Percentiles rank a stretch among this genome's conserved stretches.
Evolutionary conservation across 2,113 vertebrate genomes (phyloP).

Genomic region (Rhea americana): DNA sequence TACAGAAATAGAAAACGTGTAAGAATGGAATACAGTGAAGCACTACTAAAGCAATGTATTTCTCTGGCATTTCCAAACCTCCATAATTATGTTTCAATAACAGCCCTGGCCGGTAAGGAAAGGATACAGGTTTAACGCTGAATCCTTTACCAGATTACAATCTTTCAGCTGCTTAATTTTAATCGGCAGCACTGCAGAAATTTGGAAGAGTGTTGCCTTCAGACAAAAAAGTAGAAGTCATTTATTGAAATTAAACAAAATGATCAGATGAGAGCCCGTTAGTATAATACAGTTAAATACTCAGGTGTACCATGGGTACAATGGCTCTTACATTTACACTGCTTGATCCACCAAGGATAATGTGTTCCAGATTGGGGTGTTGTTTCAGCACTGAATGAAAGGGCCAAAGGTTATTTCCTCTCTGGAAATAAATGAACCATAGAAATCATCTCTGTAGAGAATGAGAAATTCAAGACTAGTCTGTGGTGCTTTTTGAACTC

Average conservation of each 20-base stretch:
- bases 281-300: neutral
- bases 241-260: neutral
- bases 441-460: neutral
- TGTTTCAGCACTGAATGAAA: neutral
- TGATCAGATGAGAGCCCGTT: neutral
- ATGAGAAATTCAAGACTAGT: neutral
- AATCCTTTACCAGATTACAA: too few species aligned
- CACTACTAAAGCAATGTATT: neutral
- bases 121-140: neutral
- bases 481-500: neutral
- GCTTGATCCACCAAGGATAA: neutral
- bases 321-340: neutral
- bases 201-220: neutral
- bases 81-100: neutral
- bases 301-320: neutral
- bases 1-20: neutral
- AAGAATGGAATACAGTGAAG: neutral
- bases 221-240: neutral
- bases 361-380: too few species aligned
- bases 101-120: neutral
- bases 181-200: neutral
- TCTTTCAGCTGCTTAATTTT: neutral
- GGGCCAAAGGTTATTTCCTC: neutral
- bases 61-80: neutral
- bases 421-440: neutral